A percentile compares a stretch with the other conserved stretches of the same genome.
Evolutionary conservation across 2,888 invertebrate genomes (phyloP).

Genomic region (Lordiphosa fenestrarum): DNA sequence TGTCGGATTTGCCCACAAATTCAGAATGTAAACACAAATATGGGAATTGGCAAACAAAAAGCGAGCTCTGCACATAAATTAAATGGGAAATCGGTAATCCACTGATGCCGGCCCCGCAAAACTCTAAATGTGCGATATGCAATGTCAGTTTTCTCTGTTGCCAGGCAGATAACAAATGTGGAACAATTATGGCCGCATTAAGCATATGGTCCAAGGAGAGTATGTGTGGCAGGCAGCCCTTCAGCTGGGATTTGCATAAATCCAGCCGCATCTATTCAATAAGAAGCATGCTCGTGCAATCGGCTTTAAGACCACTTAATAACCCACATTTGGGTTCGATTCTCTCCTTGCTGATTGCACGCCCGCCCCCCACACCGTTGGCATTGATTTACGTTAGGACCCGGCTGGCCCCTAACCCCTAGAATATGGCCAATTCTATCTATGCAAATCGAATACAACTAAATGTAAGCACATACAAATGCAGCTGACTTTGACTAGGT

Average conservation of each 20-base stretch:
- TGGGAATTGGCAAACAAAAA: slow-evolving; percentile 34
- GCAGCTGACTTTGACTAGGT: slow-evolving; percentile 37
- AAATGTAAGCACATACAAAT: slow-evolving; percentile 71
- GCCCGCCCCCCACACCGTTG: slow-evolving; percentile 28
- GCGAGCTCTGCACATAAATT: slow-evolving; percentile 21
- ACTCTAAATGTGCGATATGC: slow-evolving; percentile 23
- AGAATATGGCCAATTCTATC: slow-evolving; percentile 4
- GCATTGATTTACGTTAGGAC: slow-evolving; percentile 67
- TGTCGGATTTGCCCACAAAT: slow-evolving; percentile 41
- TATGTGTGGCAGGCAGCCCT: slow-evolving; percentile 9
- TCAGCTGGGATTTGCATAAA: slow-evolving; percentile 61
- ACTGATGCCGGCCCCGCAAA: slow-evolving; percentile 19
- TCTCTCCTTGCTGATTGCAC: slow-evolving; percentile 41
- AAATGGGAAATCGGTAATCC: slow-evolving; percentile 23
- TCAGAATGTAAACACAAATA: slow-evolving; percentile 48
- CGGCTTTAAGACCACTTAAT: slow-evolving; percentile 73
- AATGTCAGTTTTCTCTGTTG: slow-evolving; percentile 29
- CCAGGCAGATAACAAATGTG: slow-evolving; percentile 57
- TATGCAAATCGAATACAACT: slow-evolving; percentile 73
- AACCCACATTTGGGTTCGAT: slow-evolving; percentile 46
- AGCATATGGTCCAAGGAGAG: slow-evolving; percentile 25
- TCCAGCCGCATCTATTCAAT: slow-evolving; percentile 66
- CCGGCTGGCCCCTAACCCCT: slow-evolving; percentile 21
- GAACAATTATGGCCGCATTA: slow-evolving; percentile 64
- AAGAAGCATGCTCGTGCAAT: slow-evolving; percentile 42